A percentile compares a stretch with the other conserved stretches of the same genome.
Evolutionary conservation across 2,888 invertebrate species (phyloP).

Genomic region (Parasteatoda lunata): DNA sequence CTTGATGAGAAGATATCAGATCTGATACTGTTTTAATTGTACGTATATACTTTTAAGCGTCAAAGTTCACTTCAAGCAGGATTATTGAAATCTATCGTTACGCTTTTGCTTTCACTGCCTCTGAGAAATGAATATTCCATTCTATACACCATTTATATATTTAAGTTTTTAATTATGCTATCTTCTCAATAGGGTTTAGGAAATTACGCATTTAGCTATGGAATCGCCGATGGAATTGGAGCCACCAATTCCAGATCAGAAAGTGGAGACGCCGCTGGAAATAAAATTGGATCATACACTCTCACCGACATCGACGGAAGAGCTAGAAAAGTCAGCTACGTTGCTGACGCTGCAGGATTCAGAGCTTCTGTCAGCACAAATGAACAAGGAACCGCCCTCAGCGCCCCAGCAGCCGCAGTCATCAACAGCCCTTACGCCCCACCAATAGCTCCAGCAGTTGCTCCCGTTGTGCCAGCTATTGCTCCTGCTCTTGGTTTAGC

Average conservation of each 20-base stretch:
- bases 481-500: neutral
- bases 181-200: neutral
- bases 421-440: constrained; percentile 38
- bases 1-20: too few species aligned
- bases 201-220: constrained; percentile 55
- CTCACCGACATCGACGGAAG: neutral
- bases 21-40: too few species aligned
- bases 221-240: constrained; percentile 52
- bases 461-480: neutral
- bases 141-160: too few species aligned
- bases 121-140: too few species aligned
- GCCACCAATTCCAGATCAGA: constrained; percentile 52
- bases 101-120: too few species aligned
- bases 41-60: too few species aligned
- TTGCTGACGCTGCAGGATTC: constrained; percentile 57
- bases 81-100: too few species aligned
- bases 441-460: neutral
- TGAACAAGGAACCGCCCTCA: constrained; percentile 60
- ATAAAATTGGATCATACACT: constrained; percentile 50
- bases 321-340: constrained; percentile 53
- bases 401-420: constrained; percentile 44
- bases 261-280: constrained; percentile 47
- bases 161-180: too few species aligned
- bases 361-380: constrained; percentile 47
- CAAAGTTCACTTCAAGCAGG: too few species aligned